phyloP scores from a whole-genome alignment of 92 coral and sea anemone species.

The Hydrozoanthus gracilis region DNA sequence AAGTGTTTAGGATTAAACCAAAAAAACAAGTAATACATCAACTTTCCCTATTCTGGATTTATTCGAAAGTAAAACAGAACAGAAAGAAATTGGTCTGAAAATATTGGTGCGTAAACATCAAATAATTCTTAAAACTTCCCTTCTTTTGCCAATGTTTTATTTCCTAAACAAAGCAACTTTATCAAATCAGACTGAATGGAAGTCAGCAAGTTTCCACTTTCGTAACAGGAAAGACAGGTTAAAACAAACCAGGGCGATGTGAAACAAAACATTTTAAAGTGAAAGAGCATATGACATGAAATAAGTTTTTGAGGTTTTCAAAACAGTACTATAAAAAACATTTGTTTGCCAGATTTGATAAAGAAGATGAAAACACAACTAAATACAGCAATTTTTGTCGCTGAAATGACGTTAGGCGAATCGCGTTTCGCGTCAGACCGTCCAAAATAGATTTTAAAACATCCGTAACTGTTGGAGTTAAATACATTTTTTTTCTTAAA shows the following conservation, averaged over 20 bases:
- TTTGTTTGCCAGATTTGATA: neutral
- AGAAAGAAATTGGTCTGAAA: neutral
- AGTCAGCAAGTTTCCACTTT: neutral
- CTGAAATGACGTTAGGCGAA: too few species aligned
- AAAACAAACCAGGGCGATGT: neutral
- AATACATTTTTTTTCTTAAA: too few species aligned
- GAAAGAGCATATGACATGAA: neutral
- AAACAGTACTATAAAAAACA: neutral
- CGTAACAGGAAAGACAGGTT: neutral
- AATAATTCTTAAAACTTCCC: neutral
- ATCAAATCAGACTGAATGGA: neutral
- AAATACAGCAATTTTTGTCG: neutral
- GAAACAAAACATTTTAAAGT: neutral
- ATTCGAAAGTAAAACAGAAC: neutral
- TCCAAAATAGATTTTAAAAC: too few species aligned
- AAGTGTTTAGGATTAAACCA: neutral
- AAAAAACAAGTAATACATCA: neutral
- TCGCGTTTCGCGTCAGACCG: too few species aligned
- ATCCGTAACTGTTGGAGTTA: too few species aligned
- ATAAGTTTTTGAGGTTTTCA: neutral
- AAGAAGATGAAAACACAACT: neutral
- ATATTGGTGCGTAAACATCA: neutral
- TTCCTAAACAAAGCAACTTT: neutral
- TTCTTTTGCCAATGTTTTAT: neutral
- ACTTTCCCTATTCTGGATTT: neutral